Evolutionary conservation across 2,113 vertebrate genomes (phyloP), one percentile per base, ranked within the genome.

Genomic region (Amphiprion ocellaris): DNA sequence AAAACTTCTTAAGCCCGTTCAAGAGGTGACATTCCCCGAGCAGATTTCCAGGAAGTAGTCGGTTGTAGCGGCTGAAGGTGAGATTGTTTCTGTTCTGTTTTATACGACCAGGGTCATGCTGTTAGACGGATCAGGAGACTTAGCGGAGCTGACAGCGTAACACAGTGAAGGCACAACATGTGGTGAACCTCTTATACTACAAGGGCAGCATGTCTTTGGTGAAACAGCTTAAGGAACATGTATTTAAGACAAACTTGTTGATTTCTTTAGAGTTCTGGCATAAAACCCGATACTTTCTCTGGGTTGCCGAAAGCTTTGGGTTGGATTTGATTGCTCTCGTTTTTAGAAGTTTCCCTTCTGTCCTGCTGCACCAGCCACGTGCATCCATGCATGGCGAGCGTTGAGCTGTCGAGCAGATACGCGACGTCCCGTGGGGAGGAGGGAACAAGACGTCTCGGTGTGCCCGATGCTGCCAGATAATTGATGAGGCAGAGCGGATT

Each of bases 1-100:
- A 70, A 78, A 72, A 60, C 82, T 69, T 56, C 90, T 90, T 90
- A 86, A 86, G 81, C 76, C 67, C 4, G 33, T 0, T 17, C 15
- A 14, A 1, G 41, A 75, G 83, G 60, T 74, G 79, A 76, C 41
- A 16, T 74, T 72, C 63, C 5, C 0, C 24, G 19, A 79, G 63
- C 47, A 37, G 55, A 37, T 78, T 79, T 77, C 66, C 24, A 69
- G 60, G 63, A 73, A 21, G 9, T 14, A n/a, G 61, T 9, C 10
- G 4, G 9, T 67, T 37, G 47, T 17, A 2, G 62, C 53, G 41
- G 47, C 61, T 58, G 9, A 73, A 75, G 23, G 67, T 69, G 28
- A 53, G 26, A 26, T 26, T 1, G 2, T 17, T 41, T 63, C 10
- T 76, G 75, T 87, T 79, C 79, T 55, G 26, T 17, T 64, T 66